These are phyloP conservation scores for Spilosoma lubricipeda DNA, from an alignment of 2,888 invertebrate species.

Conservation along the genomic window DNA sequence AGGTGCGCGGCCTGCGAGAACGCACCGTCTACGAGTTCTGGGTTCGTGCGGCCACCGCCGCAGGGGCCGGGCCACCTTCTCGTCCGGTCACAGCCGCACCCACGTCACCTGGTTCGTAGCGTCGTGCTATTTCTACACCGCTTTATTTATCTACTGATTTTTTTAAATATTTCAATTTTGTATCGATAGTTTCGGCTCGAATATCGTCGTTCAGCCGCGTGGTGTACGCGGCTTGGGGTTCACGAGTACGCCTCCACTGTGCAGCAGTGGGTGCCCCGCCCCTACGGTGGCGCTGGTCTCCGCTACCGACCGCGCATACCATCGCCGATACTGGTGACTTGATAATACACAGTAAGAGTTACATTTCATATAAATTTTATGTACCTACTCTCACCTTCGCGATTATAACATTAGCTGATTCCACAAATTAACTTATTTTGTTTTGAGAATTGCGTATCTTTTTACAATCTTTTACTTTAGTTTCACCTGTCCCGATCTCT, in stretches of 20 bases:
- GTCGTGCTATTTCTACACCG: neutral
- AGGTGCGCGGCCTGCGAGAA: constrained; percentile 89
- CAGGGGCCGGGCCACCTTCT: constrained; percentile 88
- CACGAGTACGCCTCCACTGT: constrained; percentile 89
- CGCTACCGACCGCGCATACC: constrained; percentile 83
- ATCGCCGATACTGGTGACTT: constrained; percentile 87
- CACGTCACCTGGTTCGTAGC: constrained; percentile 70
- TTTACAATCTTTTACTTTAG: too few species aligned
- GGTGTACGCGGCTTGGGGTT: constrained; percentile 87
- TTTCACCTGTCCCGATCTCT: too few species aligned
- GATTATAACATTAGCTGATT: neutral
- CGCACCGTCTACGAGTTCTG: constrained; percentile 93
- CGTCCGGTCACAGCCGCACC: constrained; percentile 86
- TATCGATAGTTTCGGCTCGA: constrained; percentile 88
- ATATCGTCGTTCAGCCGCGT: constrained; percentile 92
- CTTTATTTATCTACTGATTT: neutral
- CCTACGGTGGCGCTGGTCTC: constrained; percentile 88
- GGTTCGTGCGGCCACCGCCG: constrained; percentile 89
- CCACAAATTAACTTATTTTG: neutral
- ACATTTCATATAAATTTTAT: neutral
- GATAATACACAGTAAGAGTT: constrained; percentile 87
- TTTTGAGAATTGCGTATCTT: neutral
- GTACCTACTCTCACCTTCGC: neutral
- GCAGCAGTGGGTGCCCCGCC: constrained; percentile 88
- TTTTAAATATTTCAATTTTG: neutral